Percentiles rank a stretch among this genome's conserved stretches.
phyloP scores from a whole-genome alignment of 2,797 vertebrate species.

The Anomalospiza imberbis region DNA sequence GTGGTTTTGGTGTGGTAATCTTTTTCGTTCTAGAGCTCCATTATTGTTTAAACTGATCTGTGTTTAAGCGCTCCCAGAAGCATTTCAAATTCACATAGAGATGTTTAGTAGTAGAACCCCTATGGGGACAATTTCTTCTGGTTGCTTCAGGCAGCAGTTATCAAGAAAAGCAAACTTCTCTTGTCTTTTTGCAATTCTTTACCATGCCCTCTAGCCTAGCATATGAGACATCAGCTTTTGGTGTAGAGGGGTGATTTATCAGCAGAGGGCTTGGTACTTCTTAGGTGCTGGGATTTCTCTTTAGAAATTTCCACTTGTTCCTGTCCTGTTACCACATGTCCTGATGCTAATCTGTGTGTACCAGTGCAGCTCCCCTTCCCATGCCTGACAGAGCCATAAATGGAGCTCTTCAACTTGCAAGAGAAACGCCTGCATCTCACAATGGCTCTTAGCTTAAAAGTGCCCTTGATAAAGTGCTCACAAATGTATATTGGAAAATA shows the following conservation, averaged over 20 bases:
- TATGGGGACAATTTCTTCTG: slow-evolving; percentile 49
- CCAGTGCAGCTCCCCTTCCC: neutral
- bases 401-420: neutral
- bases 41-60: slow-evolving; percentile 44
- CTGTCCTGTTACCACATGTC: neutral
- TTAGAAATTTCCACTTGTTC: neutral
- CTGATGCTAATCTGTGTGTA: neutral
- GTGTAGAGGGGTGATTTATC: neutral
- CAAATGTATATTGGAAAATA: neutral
- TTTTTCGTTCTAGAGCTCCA: neutral
- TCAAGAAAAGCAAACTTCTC: slow-evolving; percentile 51
- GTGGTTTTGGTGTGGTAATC: neutral
- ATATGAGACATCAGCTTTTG: slow-evolving; percentile 3
- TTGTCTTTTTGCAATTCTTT: slow-evolving; percentile 38
- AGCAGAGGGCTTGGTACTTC: neutral
- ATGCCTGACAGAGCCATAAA: neutral
- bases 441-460: slow-evolving; percentile 12
- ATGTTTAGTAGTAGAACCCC: slow-evolving; percentile 44
- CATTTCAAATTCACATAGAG: slow-evolving; percentile 51
- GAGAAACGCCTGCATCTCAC: neutral
- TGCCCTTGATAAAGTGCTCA: neutral
- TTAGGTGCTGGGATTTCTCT: neutral
- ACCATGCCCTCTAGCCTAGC: neutral
- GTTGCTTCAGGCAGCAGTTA: slow-evolving; percentile 49
- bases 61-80: slow-evolving; percentile 52